Evolutionary conservation across 1,140 invertebrate species (phyloP).

Genomic region (Drosophila santomea): DNA sequence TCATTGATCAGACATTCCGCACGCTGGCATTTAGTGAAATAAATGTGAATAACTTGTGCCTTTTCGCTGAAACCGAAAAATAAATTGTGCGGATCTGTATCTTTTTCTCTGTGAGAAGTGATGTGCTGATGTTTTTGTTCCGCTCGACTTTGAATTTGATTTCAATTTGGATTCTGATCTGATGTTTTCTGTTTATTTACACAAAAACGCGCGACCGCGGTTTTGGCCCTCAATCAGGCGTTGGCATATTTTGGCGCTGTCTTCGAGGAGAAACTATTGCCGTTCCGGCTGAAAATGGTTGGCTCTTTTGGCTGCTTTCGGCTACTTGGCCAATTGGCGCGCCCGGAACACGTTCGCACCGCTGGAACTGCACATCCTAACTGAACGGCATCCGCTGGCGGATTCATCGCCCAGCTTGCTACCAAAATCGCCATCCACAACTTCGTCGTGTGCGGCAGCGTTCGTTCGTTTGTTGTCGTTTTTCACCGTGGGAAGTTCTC

Average conservation of each 20-base stretch:
- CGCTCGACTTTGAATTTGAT: constrained; percentile 6
- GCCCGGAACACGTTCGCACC: constrained; percentile 81
- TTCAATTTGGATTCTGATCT: constrained; percentile 5
- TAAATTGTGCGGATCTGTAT: constrained; percentile 22
- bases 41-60: constrained; percentile 9
- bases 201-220: constrained; percentile 53
- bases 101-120: constrained; percentile 14
- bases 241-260: constrained; percentile 37
- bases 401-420: constrained; percentile 52
- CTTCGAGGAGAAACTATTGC: constrained; percentile 24
- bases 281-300: constrained; percentile 35
- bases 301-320: constrained; percentile 35
- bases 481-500: constrained; percentile 60
- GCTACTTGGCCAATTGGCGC: constrained; percentile 60
- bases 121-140: constrained; percentile 18
- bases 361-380: constrained; percentile 84
- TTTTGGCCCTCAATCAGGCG: constrained; percentile 48
- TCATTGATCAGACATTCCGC: constrained; percentile 16
- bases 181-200: constrained; percentile 60
- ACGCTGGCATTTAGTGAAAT: neutral
- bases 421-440: constrained; percentile 62
- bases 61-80: constrained; percentile 33
- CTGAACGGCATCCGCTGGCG: constrained; percentile 54
- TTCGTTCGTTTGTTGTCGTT: constrained; percentile 13
- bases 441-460: constrained; percentile 23